These are phyloP conservation scores for Cyphomyrmex costatus DNA, from an alignment of 1,140 invertebrate genomes.

Conservation along the genomic window DNA sequence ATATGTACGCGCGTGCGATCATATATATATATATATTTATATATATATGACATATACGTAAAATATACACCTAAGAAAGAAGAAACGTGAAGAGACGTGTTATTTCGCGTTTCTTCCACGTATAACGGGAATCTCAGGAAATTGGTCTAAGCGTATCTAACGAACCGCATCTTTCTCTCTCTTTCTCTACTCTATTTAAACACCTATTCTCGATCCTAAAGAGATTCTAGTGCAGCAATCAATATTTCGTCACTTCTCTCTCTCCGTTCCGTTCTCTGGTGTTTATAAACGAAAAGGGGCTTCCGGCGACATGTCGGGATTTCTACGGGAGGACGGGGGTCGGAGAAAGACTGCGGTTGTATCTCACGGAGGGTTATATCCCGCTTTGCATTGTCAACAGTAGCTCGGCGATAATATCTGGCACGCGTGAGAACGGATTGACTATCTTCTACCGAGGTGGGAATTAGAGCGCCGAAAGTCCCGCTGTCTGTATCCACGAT, in stretches of 20 bases:
- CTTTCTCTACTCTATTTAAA: neutral
- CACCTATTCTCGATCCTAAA: neutral
- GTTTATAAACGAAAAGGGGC: neutral
- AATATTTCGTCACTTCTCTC: constrained; percentile 17
- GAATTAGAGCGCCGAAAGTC: constrained; percentile 73
- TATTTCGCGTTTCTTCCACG: constrained; percentile 22
- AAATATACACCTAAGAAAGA: neutral
- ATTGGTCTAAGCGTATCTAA: neutral
- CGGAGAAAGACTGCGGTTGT: constrained; percentile 2
- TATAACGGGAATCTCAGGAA: constrained; percentile 13
- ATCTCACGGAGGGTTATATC: constrained; percentile 54
- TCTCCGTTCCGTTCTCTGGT: neutral
- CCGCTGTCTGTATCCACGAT: constrained; percentile 36
- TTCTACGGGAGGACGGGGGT: neutral
- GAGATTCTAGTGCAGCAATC: neutral
- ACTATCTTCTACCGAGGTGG: constrained; percentile 59
- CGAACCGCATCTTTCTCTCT: neutral
- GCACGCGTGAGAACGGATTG: constrained; percentile 60
- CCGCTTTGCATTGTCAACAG: constrained; percentile 66
- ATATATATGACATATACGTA: neutral
- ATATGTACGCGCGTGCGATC: neutral
- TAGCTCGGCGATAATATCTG: constrained; percentile 56
- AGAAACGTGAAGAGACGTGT: neutral
- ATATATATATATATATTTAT: neutral
- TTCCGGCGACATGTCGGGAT: constrained; percentile 19